These are phyloP conservation scores for Oppia nitens DNA, from an alignment of 1,140 invertebrate genomes.

Conservation along the genomic window DNA sequence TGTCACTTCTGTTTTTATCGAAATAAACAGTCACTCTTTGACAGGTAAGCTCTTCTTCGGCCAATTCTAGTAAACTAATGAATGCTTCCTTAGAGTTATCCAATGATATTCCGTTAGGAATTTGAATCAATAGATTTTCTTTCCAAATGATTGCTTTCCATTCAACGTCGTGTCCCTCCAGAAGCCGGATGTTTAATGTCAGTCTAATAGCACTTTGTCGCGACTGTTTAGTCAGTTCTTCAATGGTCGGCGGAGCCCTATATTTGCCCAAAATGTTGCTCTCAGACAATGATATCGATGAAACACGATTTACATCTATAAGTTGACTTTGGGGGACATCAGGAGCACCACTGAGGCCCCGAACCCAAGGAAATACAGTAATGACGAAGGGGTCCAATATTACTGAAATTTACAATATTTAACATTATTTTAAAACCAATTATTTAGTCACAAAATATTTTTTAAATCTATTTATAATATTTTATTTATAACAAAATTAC, in stretches of 20 bases:
- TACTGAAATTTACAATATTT: neutral
- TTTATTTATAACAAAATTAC: no score
- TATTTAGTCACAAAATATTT: no score
- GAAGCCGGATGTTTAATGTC: slow-evolving; percentile 56
- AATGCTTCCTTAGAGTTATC: slow-evolving; percentile 84
- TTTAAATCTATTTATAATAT: no score
- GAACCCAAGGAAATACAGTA: slow-evolving; percentile 82
- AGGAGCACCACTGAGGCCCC: slow-evolving; percentile 93
- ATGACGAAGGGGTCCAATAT: slow-evolving; percentile 28
- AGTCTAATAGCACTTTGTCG: slow-evolving; percentile 37
- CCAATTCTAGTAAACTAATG: slow-evolving; percentile 79
- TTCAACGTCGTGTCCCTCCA: slow-evolving; percentile 46
- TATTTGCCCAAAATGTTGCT: slow-evolving; percentile 37
- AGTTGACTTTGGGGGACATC: slow-evolving; percentile 57
- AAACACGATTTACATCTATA: slow-evolving; percentile 35
- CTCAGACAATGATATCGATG: slow-evolving; percentile 47
- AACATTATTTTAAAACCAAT: no score
- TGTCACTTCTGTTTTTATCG: slow-evolving; percentile 61
- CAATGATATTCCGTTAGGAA: slow-evolving; percentile 60
- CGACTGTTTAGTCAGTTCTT: slow-evolving; percentile 26
- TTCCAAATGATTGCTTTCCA: slow-evolving; percentile 69
- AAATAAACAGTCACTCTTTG: slow-evolving; percentile 61
- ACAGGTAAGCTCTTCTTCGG: slow-evolving; percentile 76
- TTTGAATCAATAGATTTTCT: slow-evolving; percentile 62
- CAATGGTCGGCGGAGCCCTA: slow-evolving; percentile 16